Base-by-base conservation (phyloP, 2,888 invertebrate species). In the Drosophila koepferae region DNA sequence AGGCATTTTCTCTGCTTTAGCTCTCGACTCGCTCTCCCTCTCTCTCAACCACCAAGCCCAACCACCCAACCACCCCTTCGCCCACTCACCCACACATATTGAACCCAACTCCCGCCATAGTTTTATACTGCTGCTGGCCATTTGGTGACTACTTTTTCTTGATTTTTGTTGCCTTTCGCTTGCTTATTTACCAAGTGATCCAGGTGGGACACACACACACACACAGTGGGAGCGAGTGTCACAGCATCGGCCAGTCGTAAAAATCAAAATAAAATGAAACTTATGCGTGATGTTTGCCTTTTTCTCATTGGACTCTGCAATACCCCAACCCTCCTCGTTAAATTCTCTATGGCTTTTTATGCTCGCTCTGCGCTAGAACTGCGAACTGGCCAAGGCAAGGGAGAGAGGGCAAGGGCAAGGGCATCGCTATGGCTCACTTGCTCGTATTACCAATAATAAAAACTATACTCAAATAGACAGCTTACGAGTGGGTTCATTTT, bases 221-320 rank as follows among this genome's bases (percentile, higher is more conserved):
- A 62, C 7, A 51, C 8, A 16, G 28, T 28, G 34, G 2, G 34
- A 3, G 59, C 75, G 28, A 85, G 63, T 81, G 85, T 77, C 80
- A 81, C 77, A 68, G 63, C 54, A 54, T 67, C 23, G 67, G 62
- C 49, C 73, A 80, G 81, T 91, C 85, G 82, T 91, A 91, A 91
- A 91, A 91, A 91, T 91, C 91, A 90, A 91, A 91, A 91, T 90
- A 91, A 89, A 91, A 90, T 91, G 90, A 83, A 86, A 90, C 89
- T 88, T 91, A 91, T 91, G 91, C 91, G 86, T 87, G 90, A 86
- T 86, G 89, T 80, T 86, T 81, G 72, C 75, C 63, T 65, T 74
- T 74, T 83, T 83, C 63, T 60, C 67, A 60, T 73, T 74, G 66
- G 69, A 64, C 71, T 81, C 63, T 64, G 56, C 56, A 20, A 38